Conservation (phyloP, 2,113 vertebrate genomes). For the Anser cygnoides region DNA sequence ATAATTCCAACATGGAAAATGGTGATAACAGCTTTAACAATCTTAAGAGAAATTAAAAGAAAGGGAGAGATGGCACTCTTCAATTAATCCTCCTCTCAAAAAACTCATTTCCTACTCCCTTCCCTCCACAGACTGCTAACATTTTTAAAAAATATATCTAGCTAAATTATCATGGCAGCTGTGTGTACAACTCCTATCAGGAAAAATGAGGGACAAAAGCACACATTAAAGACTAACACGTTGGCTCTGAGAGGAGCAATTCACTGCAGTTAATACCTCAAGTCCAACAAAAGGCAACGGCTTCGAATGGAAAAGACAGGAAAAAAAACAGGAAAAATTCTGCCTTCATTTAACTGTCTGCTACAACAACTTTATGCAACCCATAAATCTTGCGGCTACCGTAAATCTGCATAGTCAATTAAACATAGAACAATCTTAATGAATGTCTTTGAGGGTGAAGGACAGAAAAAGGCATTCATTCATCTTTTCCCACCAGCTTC, state of each 20-base stretch:
- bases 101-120: not conserved
- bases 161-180: conserved; percentile 4
- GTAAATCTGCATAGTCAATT: not conserved
- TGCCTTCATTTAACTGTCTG: not conserved
- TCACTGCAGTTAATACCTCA: not conserved
- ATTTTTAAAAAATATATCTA: not conserved
- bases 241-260: not conserved
- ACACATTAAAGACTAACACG: not conserved
- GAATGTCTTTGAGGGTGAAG: not conserved
- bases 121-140: not conserved
- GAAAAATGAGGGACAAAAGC: not conserved
- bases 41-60: conserved; percentile 38
- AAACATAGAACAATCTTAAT: not conserved
- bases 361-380: not conserved
- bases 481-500: not conserved
- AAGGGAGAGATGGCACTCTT: conserved; percentile 27
- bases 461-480: not conserved
- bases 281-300: not conserved
- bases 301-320: not conserved
- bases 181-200: not conserved
- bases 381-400: not conserved
- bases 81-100: conserved; percentile 29
- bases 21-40: conserved; percentile 40
- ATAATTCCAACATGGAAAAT: conserved; percentile 52
- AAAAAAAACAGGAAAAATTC: conserved; percentile 1